Base-by-base conservation (phyloP, 2,113 vertebrate genomes). In the Chrysochloris asiatica region DNA sequence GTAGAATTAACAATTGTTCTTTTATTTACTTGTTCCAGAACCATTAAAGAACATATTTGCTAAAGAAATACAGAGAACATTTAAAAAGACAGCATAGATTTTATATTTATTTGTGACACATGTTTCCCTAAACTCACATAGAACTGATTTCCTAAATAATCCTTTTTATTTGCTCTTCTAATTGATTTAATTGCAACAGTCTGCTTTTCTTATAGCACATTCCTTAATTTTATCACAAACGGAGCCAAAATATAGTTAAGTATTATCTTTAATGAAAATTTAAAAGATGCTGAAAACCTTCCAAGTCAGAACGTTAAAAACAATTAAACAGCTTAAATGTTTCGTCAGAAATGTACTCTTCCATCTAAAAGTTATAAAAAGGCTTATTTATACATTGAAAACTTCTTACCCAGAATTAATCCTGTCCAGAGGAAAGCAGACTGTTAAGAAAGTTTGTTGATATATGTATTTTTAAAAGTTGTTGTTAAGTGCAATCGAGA, bases 81-180 rank as follows among this genome's bases (percentile, higher is more conserved):
- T 38, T 5, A 59, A 90, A 95, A 88, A 45, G 94, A 91, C 63
- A 89, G 38, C 80, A 65, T 21, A 91, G 21, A 65, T 75, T 41
- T 54, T 45, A 28, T 93, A 83, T 98, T 97, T 97, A 97, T 97
- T 97, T 67, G 38, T 73, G 67, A 85, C 80, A 89, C 88, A 91
- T 91, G 65, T 82, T 91, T 96, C 94, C 71, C 45, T 85, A 26
- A 7, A 47, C 76, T 94, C 72, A 97, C 65, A 83, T 22, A 95
- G 10, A 83, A 92, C 0, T 89, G 36, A 83, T 88, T 89, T 93
- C 65, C 90, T 96, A 98, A 96, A 84, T 86, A 92, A 21, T 76
- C 50, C 63, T 94, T 77, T 90, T 90, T 89, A 82, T 59, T 16
- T 80, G 78, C 65, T 95, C 77, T 96, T 95, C 91, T 77, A 96